Base-by-base conservation (phyloP, 2,888 invertebrate genomes). In the Rugalucina vietnamica region DNA sequence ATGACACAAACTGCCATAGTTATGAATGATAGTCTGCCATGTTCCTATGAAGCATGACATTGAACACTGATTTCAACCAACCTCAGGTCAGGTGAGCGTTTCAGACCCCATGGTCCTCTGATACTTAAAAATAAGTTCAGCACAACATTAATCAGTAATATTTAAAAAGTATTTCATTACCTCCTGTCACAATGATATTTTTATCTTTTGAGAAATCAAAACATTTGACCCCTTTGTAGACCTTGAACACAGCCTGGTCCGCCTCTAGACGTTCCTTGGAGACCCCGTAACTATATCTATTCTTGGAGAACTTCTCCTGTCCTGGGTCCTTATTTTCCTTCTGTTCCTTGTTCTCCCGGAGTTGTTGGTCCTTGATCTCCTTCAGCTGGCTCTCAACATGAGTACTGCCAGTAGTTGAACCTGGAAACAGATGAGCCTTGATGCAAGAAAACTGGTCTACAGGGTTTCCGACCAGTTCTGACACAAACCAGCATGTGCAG, bases 141-240 rank as follows among this genome's bases (percentile, higher is more conserved):
- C n/a, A n/a, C n/a, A n/a, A n/a, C n/a, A n/a, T n/a, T n/a, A n/a
- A n/a, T n/a, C n/a, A n/a, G n/a, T n/a, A n/a, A n/a, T n/a, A n/a
- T n/a, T n/a, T n/a, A n/a, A n/a, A n/a, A n/a, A n/a, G n/a, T n/a
- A n/a, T n/a, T n/a, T n/a, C n/a, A n/a, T 65, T 82, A 91, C 95
- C 95, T 81, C 95, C 95, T 34, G 95, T 95, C 29, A 95, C 93
- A 70, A 95, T 92, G 72, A 95, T 91, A 85, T 94, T 95, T 85
- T 94, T 95, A 36, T 91, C 90, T 79, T 94, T 94, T 49, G 93
- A 94, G 86, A 94, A 94, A 85, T 94, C 94, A 87, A 95, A 95
- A 82, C 94, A 94, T 84, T 95, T 95, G 27, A 95, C 95, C 29
- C 95, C 95, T 86, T 95, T 95, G 88, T 95, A 94, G 3, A 95